Evolutionary conservation across 1,140 invertebrate species (phyloP).

Genomic region (Battus philenor): DNA sequence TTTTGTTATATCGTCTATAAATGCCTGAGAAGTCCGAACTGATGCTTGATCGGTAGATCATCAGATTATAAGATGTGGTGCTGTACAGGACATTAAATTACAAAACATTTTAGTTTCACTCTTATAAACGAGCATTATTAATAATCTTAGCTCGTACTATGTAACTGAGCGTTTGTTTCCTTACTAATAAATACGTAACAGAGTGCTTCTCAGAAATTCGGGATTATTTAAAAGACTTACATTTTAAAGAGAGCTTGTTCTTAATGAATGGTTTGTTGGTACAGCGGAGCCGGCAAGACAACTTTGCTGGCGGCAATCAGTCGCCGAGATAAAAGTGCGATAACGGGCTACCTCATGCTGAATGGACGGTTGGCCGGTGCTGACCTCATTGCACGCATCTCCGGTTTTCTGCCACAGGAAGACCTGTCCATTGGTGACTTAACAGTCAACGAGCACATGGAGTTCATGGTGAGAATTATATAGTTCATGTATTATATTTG

Average conservation of each 20-base stretch:
- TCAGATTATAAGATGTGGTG: too few relatives aligned
- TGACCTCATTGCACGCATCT: conserved; percentile 80
- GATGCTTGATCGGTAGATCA: too few relatives aligned
- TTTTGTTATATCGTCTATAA: too few relatives aligned
- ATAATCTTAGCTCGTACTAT: too few relatives aligned
- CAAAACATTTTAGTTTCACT: too few relatives aligned
- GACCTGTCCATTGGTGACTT: conserved; percentile 82
- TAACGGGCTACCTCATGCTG: conserved; percentile 80
- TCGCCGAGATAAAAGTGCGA: conserved; percentile 78
- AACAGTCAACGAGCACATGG: conserved; percentile 83
- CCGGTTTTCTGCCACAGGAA: conserved; percentile 84
- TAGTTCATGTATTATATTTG: neutral
- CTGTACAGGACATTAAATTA: too few relatives aligned
- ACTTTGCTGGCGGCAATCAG: conserved; percentile 82
- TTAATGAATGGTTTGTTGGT: conserved; percentile 7
- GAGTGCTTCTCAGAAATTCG: too few relatives aligned
- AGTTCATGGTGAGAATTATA: conserved; percentile 81
- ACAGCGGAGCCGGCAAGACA: conserved; percentile 84
- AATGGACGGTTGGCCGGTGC: conserved; percentile 80
- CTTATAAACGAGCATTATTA: too few relatives aligned
- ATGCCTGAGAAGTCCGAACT: too few relatives aligned
- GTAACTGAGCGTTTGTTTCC: too few relatives aligned
- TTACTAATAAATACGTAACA: too few relatives aligned
- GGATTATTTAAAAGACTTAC: too few relatives aligned
- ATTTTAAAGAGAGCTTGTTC: neutral